Evolutionary conservation across 2,888 invertebrate species (phyloP).

Genomic region (Lasioglossum oenotherae): DNA sequence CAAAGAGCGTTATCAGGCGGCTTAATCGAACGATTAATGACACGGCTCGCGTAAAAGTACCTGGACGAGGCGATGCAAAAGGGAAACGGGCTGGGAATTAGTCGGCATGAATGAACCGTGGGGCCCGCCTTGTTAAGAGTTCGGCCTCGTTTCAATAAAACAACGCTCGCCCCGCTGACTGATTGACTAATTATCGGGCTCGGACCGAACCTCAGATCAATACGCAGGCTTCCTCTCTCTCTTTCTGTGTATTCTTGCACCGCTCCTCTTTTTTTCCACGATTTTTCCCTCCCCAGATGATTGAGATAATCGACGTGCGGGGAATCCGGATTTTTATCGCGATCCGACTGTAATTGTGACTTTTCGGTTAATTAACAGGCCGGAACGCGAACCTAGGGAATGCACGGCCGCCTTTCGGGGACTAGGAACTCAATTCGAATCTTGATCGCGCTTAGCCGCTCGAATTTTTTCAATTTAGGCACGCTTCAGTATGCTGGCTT

Average conservation of each 20-base stretch:
- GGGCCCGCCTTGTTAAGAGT: slow-evolving; percentile 66
- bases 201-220: slow-evolving; percentile 57
- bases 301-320: slow-evolving; percentile 29
- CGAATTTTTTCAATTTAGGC: background rate
- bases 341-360: slow-evolving; percentile 42
- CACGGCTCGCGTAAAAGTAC: slow-evolving; percentile 69
- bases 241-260: background rate
- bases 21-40: slow-evolving; percentile 78
- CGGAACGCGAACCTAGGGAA: background rate
- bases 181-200: slow-evolving; percentile 77
- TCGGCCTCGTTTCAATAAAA: slow-evolving; percentile 62
- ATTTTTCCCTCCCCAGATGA: slow-evolving; percentile 31
- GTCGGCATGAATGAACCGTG: slow-evolving; percentile 56
- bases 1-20: slow-evolving; percentile 71
- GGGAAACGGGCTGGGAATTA: slow-evolving; percentile 50
- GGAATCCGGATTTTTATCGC: slow-evolving; percentile 48
- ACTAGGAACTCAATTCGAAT: background rate
- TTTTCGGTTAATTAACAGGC: slow-evolving; percentile 52
- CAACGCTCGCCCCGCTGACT: slow-evolving; percentile 66
- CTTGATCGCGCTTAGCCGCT: background rate
- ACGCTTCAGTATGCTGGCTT: background rate
- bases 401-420: background rate
- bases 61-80: slow-evolving; percentile 52
- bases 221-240: slow-evolving; percentile 11
- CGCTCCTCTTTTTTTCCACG: background rate